Base-by-base conservation (phyloP, 1,140 invertebrate species). In the Lethocerus indicus region DNA sequence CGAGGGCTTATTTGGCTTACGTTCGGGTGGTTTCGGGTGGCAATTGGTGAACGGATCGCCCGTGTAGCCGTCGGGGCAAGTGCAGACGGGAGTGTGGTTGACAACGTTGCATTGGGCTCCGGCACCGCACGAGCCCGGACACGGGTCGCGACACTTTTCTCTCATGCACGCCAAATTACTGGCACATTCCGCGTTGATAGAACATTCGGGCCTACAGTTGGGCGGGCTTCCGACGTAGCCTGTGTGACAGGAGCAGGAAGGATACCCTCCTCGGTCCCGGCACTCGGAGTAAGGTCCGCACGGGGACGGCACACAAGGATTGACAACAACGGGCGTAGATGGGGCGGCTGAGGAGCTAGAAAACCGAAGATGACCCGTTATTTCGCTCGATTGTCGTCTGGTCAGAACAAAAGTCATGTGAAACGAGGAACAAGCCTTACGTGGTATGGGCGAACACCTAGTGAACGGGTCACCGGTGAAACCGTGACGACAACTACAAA, bases 211-310 rank as follows among this genome's bases (percentile, higher is more conserved):
- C 58, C 75, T 64, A 63, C 78, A 81, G 24, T 71, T 64, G 50
- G 76, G 78, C 12, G 75, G 73, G 61, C 77, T 73, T 46, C 76
- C 76, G 56, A 74, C 72, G 59, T 71, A 76, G 59, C 73, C 73
- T 28, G 69, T 63, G 25, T 70, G 56, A 60, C 79, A 81, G 21
- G 67, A 67, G 62, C 78, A 81, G 2, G 45, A 47, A 29, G 51
- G 21, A 26, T 39, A 24, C 3, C 35, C 43, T 18, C 64, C 54
- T 35, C 74, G 73, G 58, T 71, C 64, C 49, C 71, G 61, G 58
- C 84, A 87, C 56, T 77, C 63, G 0, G 83, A 69, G 59, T 83
- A 85, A 6, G 73, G 67, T 35, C 83, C 84, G 62, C 84, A 87
- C 1, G 77, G 75, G 21, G 78, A 72, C 53, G 69, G 71, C n/a